Conservation (phyloP, 1,140 invertebrate genomes). For the Drosophila pallidifrons region DNA sequence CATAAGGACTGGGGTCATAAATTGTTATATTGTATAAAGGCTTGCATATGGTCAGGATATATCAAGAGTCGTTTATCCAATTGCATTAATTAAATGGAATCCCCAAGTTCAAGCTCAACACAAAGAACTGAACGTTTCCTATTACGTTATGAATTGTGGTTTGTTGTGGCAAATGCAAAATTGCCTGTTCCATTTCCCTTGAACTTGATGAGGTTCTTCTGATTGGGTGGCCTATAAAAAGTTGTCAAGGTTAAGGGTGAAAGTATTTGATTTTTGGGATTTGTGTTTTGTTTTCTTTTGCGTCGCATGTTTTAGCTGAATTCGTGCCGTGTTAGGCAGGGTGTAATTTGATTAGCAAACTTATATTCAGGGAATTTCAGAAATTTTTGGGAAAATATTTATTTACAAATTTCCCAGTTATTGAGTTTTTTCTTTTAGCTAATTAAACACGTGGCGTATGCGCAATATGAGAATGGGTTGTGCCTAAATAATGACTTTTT, state of each 20-base stretch:
- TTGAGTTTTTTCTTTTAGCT: conserved; percentile 17
- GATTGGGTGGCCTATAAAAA: conserved; percentile 50
- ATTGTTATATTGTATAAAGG: neutral
- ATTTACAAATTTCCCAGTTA: neutral
- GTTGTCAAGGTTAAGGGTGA: conserved; percentile 67
- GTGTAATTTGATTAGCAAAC: conserved; percentile 54
- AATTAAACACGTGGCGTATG: conserved; percentile 42
- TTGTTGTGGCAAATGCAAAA: conserved; percentile 60
- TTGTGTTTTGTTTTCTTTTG: conserved; percentile 20
- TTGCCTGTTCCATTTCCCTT: conserved; percentile 61
- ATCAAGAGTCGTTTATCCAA: neutral
- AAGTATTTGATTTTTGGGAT: conserved; percentile 12
- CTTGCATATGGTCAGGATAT: neutral
- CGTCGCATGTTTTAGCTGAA: conserved; percentile 26
- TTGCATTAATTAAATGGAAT: conserved; percentile 31
- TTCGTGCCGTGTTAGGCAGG: conserved; percentile 14
- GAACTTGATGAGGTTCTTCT: conserved; percentile 62
- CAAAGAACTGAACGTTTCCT: neutral
- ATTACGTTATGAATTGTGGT: conserved; percentile 43
- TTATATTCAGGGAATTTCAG: conserved; percentile 50
- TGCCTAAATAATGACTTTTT: neutral
- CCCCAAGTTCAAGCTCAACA: neutral
- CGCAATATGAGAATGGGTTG: conserved; percentile 15
- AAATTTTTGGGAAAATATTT: conserved; percentile 29
- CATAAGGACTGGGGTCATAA: too few relatives aligned